These are phyloP conservation scores for Antrozous pallidus DNA, from an alignment of 2,797 vertebrate genomes.

Conservation along the genomic window DNA sequence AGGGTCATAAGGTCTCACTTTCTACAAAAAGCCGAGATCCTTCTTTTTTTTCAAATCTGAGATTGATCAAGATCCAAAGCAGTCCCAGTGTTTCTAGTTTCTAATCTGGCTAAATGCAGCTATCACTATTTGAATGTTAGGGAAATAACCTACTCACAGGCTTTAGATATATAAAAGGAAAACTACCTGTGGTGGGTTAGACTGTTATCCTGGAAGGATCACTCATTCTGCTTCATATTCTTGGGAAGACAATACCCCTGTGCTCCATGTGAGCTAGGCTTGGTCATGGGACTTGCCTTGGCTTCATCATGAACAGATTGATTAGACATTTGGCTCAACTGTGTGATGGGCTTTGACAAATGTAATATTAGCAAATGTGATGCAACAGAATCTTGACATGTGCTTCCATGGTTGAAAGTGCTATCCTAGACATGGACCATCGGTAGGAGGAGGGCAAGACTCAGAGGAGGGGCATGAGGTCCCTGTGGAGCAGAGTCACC, in stretches of 20 bases:
- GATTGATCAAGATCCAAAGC: not conserved
- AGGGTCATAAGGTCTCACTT: constrained; percentile 5
- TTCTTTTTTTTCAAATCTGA: not conserved
- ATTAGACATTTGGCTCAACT: not conserved
- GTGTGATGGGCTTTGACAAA: not conserved
- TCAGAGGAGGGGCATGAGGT: not conserved
- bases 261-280: not conserved
- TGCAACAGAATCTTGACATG: not conserved
- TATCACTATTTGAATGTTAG: not conserved
- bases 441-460: fast-evolving
- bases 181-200: not conserved
- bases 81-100: not conserved
- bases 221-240: not conserved
- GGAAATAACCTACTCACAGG: not conserved
- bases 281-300: not conserved
- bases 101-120: not conserved
- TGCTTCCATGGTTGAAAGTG: not conserved
- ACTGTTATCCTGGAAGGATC: not conserved
- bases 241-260: not conserved
- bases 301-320: not conserved
- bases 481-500: fast-evolving
- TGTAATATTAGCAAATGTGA: not conserved
- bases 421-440: fast-evolving
- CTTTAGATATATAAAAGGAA: not conserved
- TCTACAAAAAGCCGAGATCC: not conserved